Base-by-base conservation (phyloP, 2,113 vertebrate genomes). In the Tringa solitaria region DNA sequence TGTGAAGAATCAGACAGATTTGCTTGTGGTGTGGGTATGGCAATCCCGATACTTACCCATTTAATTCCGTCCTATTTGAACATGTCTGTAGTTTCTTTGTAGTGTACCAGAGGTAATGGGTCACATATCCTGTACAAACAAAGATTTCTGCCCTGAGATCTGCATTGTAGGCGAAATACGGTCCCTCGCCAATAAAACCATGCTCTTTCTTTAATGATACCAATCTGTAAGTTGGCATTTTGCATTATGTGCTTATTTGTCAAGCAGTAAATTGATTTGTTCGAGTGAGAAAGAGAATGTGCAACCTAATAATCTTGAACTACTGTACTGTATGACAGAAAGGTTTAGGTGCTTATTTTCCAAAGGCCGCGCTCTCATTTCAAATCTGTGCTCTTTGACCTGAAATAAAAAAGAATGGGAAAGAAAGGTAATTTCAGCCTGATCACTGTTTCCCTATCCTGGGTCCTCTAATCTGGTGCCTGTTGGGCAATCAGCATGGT, bases 241-340 rank as follows among this genome's bases (percentile, higher is more conserved):
- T 96, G 87, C 43, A 84, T 96, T 96, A 94, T 81, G 23, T 93
- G 75, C 92, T 96, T 94, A 97, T 97, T 98, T 97, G 88, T 94
- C 97, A 97, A 95, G 77, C 43, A 97, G 74, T 59, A 95, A 97
- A 97, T 95, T 97, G 94, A 97, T 97, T 96, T 94, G 83, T 96
- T 96, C 53, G 16, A 96, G 54, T 50, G 78, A 76, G 75, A 90
- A 73, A 89, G 69, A 95, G 80, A 93, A 96, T 83, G 84, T 73
- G 65, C 67, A 93, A 43, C 76, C 37, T 54, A 88, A 70, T 81
- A 91, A 93, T 64, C 54, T 74, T 75, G 43, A 78, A 72, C 54
- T 59, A 68, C 56, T 65, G 26, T n/a, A 26, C 48, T 85, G 10
- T 82, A 70, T 45, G 80, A 79, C 70, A 91, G 67, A 96, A 90